Conservation (phyloP, 92 coral and sea anemone species). For the Porites cylindrica region DNA sequence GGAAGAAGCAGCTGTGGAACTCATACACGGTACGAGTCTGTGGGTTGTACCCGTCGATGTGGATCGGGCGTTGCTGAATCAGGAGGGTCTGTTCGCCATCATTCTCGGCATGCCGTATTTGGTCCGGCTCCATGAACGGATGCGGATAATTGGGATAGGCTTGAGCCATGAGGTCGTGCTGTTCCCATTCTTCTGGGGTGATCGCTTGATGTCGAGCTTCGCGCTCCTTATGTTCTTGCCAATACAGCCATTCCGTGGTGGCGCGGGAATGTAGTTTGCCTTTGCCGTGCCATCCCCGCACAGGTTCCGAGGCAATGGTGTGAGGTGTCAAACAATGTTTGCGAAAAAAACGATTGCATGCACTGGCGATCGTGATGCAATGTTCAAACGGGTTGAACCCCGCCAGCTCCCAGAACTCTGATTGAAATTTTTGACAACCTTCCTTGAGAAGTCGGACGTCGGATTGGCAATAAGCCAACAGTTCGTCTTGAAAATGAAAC, state of each 20-base stretch:
- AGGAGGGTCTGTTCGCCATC: neutral
- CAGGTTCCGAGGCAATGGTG: neutral
- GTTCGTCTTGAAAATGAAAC: neutral
- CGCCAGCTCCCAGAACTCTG: neutral
- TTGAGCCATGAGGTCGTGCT: no score
- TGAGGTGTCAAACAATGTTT: neutral
- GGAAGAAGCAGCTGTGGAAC: neutral
- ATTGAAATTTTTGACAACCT: neutral
- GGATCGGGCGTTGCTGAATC: neutral
- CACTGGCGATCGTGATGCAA: neutral
- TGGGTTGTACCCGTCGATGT: neutral
- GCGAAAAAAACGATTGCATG: neutral
- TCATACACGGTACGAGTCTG: neutral
- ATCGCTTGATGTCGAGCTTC: no score
- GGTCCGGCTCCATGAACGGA: neutral
- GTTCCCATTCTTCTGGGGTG: no score
- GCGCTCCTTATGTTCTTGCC: neutral
- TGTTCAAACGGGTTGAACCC: neutral
- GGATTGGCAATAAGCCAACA: neutral
- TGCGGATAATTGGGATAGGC: no score
- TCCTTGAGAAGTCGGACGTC: neutral
- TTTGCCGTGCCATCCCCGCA: neutral
- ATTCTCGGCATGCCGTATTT: neutral
- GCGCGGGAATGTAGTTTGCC: neutral
- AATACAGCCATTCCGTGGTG: neutral